A percentile compares a stretch with the other conserved stretches of the same genome.
phyloP scores from a whole-genome alignment of 2,113 vertebrate species.

The Strigops habroptila region DNA sequence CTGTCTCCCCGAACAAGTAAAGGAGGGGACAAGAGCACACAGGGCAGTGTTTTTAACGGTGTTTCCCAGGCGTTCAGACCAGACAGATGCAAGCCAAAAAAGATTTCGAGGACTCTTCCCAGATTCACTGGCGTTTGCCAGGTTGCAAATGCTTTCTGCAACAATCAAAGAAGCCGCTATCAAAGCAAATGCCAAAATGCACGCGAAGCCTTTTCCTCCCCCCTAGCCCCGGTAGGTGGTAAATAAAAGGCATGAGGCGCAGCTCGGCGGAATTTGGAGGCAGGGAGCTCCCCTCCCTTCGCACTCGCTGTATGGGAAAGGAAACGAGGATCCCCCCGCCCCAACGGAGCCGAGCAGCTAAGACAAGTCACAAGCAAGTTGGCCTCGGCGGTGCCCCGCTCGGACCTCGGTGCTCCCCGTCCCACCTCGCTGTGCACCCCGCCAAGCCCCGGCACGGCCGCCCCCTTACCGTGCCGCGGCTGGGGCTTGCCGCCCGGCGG shows the following conservation, averaged over 20 bases:
- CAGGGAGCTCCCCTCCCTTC: neutral
- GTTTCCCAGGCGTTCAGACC: neutral
- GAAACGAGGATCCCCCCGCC: too few species aligned
- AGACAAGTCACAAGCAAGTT: neutral
- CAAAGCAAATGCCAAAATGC: neutral
- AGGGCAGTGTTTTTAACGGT: neutral
- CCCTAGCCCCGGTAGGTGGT: neutral
- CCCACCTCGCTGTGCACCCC: neutral
- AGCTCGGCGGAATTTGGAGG: neutral
- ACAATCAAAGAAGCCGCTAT: neutral
- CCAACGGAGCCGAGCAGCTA: neutral
- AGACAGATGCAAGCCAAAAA: neutral
- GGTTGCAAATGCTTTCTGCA: neutral
- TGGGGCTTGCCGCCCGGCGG: slow-evolving; percentile 10
- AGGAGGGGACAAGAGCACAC: neutral
- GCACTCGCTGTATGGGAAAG: neutral
- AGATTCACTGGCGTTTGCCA: neutral
- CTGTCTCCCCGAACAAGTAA: neutral
- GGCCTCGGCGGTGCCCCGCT: neutral
- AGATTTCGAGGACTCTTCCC: neutral
- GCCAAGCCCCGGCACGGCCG: neutral
- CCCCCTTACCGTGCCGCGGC: slow-evolving; percentile 59
- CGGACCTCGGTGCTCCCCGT: neutral
- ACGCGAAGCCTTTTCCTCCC: neutral
- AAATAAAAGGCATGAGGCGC: neutral